These are phyloP conservation scores for Phocoena sinus DNA, from an alignment of 2,113 vertebrate genomes.

Conservation along the genomic window DNA sequence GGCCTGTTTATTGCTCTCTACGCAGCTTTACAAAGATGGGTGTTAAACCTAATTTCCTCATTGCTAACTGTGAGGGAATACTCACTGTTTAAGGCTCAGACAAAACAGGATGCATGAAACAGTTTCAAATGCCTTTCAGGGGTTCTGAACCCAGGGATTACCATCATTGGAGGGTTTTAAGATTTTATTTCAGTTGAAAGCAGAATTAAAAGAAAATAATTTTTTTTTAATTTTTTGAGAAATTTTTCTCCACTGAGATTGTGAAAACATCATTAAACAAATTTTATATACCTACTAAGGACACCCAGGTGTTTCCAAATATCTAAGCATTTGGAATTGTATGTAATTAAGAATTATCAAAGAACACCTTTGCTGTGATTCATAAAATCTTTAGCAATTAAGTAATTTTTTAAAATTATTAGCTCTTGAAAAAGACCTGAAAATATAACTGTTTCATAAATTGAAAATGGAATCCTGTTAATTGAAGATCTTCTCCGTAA, in stretches of 20 bases:
- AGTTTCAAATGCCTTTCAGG: not conserved
- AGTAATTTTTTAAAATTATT: not conserved
- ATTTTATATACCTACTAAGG: not conserved
- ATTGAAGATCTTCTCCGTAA: not conserved
- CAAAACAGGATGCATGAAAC: not conserved
- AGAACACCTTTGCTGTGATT: not conserved
- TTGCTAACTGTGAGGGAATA: accelerated
- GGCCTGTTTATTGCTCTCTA: not conserved
- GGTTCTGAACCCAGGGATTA: not conserved
- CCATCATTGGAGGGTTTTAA: not conserved
- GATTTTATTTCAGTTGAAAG: not conserved
- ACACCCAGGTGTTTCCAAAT: not conserved
- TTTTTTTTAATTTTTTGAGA: not conserved
- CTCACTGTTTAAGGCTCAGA: not conserved
- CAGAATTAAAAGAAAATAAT: not conserved
- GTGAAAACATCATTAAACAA: not conserved
- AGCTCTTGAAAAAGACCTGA: not conserved
- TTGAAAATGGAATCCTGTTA: not conserved
- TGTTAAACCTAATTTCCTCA: not conserved
- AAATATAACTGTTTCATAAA: not conserved
- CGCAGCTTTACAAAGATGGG: not conserved
- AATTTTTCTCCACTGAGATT: not conserved
- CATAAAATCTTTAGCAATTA: not conserved
- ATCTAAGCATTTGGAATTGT: not conserved
- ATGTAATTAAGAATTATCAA: not conserved